Conservation (phyloP, 2,113 vertebrate genomes). For the Vanacampus margaritifer region DNA sequence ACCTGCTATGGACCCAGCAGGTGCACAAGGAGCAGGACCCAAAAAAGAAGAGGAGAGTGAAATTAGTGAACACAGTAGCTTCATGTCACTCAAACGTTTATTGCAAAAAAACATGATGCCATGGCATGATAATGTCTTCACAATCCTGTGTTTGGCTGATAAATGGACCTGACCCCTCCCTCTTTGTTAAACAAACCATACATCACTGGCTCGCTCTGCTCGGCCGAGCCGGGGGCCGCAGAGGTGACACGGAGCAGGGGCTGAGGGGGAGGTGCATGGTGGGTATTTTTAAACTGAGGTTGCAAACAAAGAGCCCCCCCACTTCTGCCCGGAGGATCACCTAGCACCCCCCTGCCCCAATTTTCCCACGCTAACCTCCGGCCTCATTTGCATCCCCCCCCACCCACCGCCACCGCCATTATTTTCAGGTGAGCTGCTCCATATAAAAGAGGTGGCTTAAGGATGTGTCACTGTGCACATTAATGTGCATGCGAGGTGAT, state of each 20-base stretch:
- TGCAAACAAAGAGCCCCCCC: slow-evolving; percentile 90
- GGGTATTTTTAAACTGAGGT: slow-evolving; percentile 84
- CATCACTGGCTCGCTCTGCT: slow-evolving; percentile 67
- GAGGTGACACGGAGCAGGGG: slow-evolving; percentile 66
- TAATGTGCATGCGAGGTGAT: slow-evolving; percentile 31
- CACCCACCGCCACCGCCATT: slow-evolving; percentile 89
- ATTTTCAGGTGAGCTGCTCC: slow-evolving; percentile 99
- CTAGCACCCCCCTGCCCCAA: slow-evolving; percentile 89
- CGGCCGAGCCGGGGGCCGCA: slow-evolving; percentile 37
- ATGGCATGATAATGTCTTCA: slow-evolving; percentile 6
- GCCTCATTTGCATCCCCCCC: slow-evolving; percentile 90
- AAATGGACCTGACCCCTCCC: slow-evolving; percentile 34
- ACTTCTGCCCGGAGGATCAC: slow-evolving; percentile 94
- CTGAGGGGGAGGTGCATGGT: slow-evolving; percentile 59
- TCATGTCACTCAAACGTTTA: background rate
- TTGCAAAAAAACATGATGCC: background rate
- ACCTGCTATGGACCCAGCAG: slow-evolving; percentile 65
- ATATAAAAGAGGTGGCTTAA: slow-evolving; percentile 82
- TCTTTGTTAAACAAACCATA: slow-evolving; percentile 69
- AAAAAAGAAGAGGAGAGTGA: slow-evolving; percentile 19
- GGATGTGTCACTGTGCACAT: slow-evolving; percentile 59
- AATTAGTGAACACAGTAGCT: slow-evolving; percentile 45
- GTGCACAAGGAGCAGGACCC: slow-evolving; percentile 1
- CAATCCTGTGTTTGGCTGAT: slow-evolving; percentile 19
- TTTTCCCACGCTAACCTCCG: slow-evolving; percentile 97